Base-by-base conservation (phyloP, 2,888 invertebrate genomes). In the Caenorhabditis wallacei region DNA sequence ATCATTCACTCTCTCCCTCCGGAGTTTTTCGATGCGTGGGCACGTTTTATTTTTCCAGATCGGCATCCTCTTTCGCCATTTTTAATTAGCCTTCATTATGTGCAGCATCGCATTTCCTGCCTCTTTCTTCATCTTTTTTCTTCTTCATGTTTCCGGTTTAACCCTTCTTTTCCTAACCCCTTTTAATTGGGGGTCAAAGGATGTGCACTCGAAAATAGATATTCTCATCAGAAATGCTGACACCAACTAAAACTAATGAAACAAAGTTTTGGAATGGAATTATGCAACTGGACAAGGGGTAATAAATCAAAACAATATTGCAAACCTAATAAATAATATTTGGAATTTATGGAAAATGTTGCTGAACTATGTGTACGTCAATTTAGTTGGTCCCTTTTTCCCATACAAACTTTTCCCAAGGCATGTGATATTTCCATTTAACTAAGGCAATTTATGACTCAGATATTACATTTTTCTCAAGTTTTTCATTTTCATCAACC, bases 21-120 rank as follows among this genome's bases (percentile, higher is more conserved):
- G n/a, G n/a, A n/a, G n/a, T 26, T 11, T 56, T 20, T 10, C 22
- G 11, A 16, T 51, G 61, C 51, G 71, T 59, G 37, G 71, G 61
- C 54, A 48, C 46, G 7, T 30, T 51, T 54, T 35, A 43, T 40
- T 18, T 56, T 54, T 40, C 26, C 63, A 30, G n/a, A n/a, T n/a
- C n/a, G n/a, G n/a, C 8, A 3, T 40, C 30, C n/a, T 24, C 48
- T 13, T 46, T 16, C 18, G 7, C 24, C 48, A 40, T 70, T 71
- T 59, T 71, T 61, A 71, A 51, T 71, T 71, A 56, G 69, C 1
- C 26, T n/a, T 69, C 69, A 69, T 69, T 46, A 57, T 43, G 43
- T 16, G 66, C 40, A 30, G 30, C 46, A 46, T 24, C 40, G 61
- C 35, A 43, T 69, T 43, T 68, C 54, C 40, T 40, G 54, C 26